Conservation (phyloP, 2,797 vertebrate species). For the Bucorvus abyssinicus region DNA sequence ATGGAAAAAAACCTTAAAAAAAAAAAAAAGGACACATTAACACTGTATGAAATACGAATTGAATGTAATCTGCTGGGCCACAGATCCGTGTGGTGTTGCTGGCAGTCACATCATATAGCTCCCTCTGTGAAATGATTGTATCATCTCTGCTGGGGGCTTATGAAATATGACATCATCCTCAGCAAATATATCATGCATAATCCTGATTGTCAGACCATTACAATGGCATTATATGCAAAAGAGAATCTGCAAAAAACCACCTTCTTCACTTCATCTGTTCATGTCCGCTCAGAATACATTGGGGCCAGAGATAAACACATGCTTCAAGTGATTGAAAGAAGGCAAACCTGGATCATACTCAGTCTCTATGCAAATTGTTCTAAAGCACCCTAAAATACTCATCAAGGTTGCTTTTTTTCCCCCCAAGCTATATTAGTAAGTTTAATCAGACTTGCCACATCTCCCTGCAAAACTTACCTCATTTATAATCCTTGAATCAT, state of each 20-base stretch:
- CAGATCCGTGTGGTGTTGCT: conserved; percentile 17
- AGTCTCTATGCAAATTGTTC: neutral
- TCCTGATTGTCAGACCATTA: neutral
- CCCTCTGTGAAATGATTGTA: conserved; percentile 46
- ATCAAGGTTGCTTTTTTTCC: rapidly evolving
- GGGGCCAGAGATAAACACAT: neutral
- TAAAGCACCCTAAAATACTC: neutral
- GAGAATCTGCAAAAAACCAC: neutral
- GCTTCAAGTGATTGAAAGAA: neutral
- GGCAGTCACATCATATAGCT: conserved; percentile 45
- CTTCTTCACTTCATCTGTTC: neutral
- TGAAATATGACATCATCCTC: conserved; percentile 60
- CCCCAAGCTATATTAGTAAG: neutral
- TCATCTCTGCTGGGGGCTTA: conserved; percentile 34
- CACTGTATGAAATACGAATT: neutral
- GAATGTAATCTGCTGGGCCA: conserved; percentile 29
- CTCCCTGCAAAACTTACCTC: neutral
- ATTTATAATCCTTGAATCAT: neutral
- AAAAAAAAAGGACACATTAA: neutral
- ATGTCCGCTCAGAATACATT: neutral
- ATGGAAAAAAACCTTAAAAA: neutral
- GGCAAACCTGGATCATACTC: neutral
- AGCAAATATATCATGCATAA: conserved; percentile 17
- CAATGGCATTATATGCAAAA: neutral
- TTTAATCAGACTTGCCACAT: neutral